Percentiles rank a stretch among this genome's conserved stretches.
phyloP scores from a whole-genome alignment of 2,797 vertebrate species.

The Hafferia zeledoni region DNA sequence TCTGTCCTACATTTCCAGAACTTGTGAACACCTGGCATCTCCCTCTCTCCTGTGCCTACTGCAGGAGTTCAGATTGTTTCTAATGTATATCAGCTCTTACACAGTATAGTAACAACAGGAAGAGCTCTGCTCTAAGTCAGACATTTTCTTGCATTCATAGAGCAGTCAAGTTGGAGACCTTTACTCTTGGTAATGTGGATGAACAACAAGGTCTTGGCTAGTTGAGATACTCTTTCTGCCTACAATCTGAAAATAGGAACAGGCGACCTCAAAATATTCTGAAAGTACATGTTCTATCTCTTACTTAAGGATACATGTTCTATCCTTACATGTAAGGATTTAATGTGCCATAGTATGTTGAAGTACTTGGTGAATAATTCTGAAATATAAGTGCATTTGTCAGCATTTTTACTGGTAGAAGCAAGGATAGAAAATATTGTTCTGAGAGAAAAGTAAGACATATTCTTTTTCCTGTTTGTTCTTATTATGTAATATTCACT shows the following conservation, averaged over 20 bases:
- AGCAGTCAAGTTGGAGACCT: not conserved
- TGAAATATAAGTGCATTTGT: not conserved
- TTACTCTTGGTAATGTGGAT: not conserved
- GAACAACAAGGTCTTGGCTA: not conserved
- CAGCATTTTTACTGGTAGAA: not conserved
- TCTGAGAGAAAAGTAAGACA: not conserved
- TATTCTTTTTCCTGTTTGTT: not conserved
- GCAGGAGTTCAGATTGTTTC: not conserved
- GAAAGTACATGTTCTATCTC: not conserved
- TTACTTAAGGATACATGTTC: not conserved
- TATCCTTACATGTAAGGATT: not conserved
- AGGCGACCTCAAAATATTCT: not conserved
- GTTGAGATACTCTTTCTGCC: not conserved
- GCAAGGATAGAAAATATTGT: not conserved
- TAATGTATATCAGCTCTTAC: accelerated
- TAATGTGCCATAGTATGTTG: not conserved
- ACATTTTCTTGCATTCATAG: not conserved
- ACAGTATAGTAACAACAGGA: not conserved
- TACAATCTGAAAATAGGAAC: not conserved
- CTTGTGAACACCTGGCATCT: not conserved
- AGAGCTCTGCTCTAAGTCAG: not conserved
- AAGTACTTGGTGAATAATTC: not conserved
- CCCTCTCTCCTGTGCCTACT: not conserved
- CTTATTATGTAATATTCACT: not conserved
- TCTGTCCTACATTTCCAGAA: not conserved